A percentile compares a stretch with the other conserved stretches of the same genome.
Evolutionary conservation across 2,888 invertebrate species (phyloP).

Genomic region (Nymphalis polychloros): DNA sequence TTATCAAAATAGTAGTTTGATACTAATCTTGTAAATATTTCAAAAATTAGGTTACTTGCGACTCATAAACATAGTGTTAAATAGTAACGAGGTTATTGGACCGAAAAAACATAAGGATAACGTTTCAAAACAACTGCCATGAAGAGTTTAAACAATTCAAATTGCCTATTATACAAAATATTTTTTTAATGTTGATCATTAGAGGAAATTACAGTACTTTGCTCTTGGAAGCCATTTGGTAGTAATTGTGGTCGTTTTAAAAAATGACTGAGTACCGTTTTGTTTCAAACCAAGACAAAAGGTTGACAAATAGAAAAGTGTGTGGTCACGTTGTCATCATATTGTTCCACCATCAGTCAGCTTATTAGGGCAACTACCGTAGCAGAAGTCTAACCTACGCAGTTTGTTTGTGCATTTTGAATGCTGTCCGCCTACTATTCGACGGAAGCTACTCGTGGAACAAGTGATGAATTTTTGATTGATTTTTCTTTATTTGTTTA

Average conservation of each 20-base stretch:
- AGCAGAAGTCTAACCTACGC: slow-evolving; percentile 60
- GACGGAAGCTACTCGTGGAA: slow-evolving; percentile 22
- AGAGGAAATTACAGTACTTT: not conserved
- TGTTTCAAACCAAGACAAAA: slow-evolving; percentile 34
- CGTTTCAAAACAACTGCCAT: not conserved
- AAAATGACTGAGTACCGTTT: slow-evolving; percentile 38
- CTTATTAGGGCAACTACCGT: slow-evolving; percentile 59
- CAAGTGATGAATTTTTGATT: too few relatives aligned
- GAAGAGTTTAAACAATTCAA: slow-evolving; percentile 1
- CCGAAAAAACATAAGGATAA: not conserved
- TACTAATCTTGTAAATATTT: too few relatives aligned
- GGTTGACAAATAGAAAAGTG: slow-evolving; percentile 38
- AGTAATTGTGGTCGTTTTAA: slow-evolving; percentile 39
- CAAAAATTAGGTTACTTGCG: too few relatives aligned
- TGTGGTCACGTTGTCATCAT: slow-evolving; percentile 40
- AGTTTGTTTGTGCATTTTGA: slow-evolving; percentile 49
- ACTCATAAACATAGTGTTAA: not conserved
- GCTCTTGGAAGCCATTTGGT: slow-evolving; percentile 25
- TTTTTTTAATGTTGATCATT: slow-evolving; percentile 16
- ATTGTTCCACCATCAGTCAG: slow-evolving; percentile 32
- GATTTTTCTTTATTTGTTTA: too few relatives aligned
- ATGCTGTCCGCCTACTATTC: slow-evolving; percentile 30
- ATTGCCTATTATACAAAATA: slow-evolving; percentile 14
- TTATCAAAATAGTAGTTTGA: too few relatives aligned
- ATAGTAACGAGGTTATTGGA: slow-evolving; percentile 9